A percentile compares a stretch with the other conserved stretches of the same genome.
Evolutionary conservation across 2,113 vertebrate species (phyloP).

Genomic region (Nothobranchius furzeri): DNA sequence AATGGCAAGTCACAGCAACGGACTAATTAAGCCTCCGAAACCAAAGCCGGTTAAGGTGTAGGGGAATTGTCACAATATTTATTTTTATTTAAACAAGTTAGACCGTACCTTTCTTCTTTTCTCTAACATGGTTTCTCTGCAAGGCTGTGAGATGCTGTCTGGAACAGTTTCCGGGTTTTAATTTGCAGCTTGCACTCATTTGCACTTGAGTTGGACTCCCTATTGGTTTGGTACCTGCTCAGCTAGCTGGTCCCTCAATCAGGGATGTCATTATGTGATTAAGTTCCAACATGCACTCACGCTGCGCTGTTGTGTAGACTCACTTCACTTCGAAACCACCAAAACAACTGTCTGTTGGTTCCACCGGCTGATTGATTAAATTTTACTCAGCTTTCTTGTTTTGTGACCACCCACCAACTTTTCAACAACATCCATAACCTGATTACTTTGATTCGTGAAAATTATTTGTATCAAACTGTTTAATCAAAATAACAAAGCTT

Average conservation of each 20-base stretch:
- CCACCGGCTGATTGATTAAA: constrained; percentile 27
- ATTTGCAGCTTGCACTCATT: constrained; percentile 11
- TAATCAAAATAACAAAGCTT: neutral
- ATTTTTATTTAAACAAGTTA: no score
- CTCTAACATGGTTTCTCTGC: constrained; percentile 3
- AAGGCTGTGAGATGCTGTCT: neutral
- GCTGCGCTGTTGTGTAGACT: neutral
- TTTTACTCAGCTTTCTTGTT: constrained; percentile 14
- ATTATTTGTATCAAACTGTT: neutral
- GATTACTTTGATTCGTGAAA: neutral
- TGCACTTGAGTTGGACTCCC: constrained; percentile 3
- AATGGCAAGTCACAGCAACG: constrained; percentile 48
- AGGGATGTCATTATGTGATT: constrained; percentile 55
- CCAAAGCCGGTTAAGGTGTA: constrained; percentile 38
- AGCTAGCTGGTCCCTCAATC: constrained; percentile 27
- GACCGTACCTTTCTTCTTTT: no score
- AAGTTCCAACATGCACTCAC: constrained; percentile 41
- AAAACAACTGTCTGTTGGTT: constrained; percentile 30
- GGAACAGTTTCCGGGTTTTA: neutral
- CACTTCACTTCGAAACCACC: constrained; percentile 18
- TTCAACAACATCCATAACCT: neutral
- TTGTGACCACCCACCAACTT: neutral
- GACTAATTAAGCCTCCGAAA: constrained; percentile 67
- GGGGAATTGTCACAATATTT: constrained; percentile 14
- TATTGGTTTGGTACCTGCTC: neutral